Base-by-base conservation (phyloP, 2,797 vertebrate species). In the Harpagifer antarcticus region DNA sequence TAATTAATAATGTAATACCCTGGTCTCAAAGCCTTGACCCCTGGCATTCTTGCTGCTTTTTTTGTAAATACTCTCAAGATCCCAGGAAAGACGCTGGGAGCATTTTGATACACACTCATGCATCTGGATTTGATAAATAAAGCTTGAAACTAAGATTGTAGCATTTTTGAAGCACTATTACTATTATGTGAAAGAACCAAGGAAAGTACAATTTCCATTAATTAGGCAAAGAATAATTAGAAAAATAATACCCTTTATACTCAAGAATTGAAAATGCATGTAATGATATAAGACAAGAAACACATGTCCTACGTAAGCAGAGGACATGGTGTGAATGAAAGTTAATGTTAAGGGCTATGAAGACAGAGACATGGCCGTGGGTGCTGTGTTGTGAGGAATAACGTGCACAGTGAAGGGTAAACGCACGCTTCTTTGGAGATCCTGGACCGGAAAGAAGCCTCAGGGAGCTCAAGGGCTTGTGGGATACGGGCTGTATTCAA, bases 1-100 rank as follows among this genome's bases (percentile, higher is more conserved):
- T 98, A 99, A 99, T 99, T 98, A 99, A 98, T 97, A 97, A 96
- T 93, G 95, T 91, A 93, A 95, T 96, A 94, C 95, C 94, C 90
- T 92, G 91, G 92, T 96, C 96, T 97, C 95, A 96, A 93, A 94
- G 95, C 90, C 95, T 86, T 93, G 92, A 96, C 96, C 96, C 85
- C 90, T 95, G 96, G 97, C 96, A 92, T 95, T 93, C 92, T 95
- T 93, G 93, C 92, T 95, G 94, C 93, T 93, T 78, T 86, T 95
- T 95, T 94, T 94, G 94, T 97, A 98, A 96, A 98, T 95, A 96
- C 93, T 96, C 95, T 95, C 90, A 92, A 95, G 96, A 96, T 95
- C 91, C 88, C 89, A 92, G 85, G 89, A 86, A 89, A 95, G 92
- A 95, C 68, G 89, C 91, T 93, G 63, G 77, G 49, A 93, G 88